Conservation (phyloP, 2,797 vertebrate species). For the Acanthiza pusilla region DNA sequence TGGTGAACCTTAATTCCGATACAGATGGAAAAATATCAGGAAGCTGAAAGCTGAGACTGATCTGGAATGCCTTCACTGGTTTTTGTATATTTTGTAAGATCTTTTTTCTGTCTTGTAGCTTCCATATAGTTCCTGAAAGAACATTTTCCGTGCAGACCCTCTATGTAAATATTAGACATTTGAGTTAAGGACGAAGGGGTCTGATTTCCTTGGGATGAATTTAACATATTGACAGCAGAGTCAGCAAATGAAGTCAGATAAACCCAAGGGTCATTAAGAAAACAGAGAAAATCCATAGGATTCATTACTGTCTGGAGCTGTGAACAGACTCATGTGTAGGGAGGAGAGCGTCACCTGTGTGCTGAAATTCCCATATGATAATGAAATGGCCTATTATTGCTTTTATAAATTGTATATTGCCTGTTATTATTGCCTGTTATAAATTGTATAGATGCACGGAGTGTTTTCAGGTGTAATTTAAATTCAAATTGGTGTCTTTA, state of each 20-base stretch:
- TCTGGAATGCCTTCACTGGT: background rate
- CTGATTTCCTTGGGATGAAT: background rate
- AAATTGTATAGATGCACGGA: background rate
- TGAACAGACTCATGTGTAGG: background rate
- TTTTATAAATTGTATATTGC: background rate
- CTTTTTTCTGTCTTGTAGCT: background rate
- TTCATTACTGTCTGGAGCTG: background rate
- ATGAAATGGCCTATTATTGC: background rate
- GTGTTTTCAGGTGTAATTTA: constrained; percentile 13
- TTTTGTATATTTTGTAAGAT: background rate
- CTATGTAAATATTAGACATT: background rate
- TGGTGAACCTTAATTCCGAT: background rate
- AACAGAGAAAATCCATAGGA: background rate
- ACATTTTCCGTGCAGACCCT: background rate
- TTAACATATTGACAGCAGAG: background rate
- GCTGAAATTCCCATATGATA: background rate
- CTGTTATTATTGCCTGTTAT: background rate
- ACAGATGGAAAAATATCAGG: background rate
- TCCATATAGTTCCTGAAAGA: background rate
- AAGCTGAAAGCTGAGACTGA: background rate
- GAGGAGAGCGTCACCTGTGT: background rate
- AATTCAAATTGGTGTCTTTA: background rate
- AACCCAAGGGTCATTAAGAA: background rate
- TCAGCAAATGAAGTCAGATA: background rate
- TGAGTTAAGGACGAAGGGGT: background rate